Evolutionary conservation across 2,888 invertebrate species (phyloP), one percentile per base, ranked within the genome.

Genomic region (Dryococelus australis): DNA sequence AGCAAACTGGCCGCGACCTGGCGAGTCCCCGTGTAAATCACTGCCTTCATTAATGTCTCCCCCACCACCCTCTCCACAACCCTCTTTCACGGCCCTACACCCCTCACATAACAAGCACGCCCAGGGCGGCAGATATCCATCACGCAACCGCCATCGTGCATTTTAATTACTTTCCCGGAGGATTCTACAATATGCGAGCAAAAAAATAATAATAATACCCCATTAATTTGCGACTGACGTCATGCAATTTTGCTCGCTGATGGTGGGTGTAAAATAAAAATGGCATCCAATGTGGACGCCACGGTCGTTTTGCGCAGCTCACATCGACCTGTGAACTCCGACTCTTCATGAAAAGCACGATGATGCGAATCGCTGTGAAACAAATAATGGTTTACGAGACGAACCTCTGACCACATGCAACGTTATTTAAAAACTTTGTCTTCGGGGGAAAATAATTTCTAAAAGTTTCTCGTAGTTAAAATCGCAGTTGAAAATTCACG

Each of bases 41-140:
- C 83, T 35, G 83, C 83, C 83, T 28, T 83, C 83, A 83, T 83
- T 83, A 83, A 27, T 83, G 83, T 83, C 83, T 28, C 28, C 13
- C 13, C 83, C 28, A 27, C 16, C 80, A 12, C 83, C 83, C 83
- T 28, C 83, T 28, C 83, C 35, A 4, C 35, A 35, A 35, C 35
- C 83, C 83, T 43, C 6, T 65, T 24, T n/a, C 20, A 24, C 65
- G 2, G 16, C 65, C n/a, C 16, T 35, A 35, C 35, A 35, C 20
- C 65, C 65, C 65, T 65, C 1, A 65, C 65, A 65, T 65, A 65
- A 65, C 65, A 65, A 65, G 65, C 65, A 2, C 65, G n/a, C 65
- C 65, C n/a, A 3, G 24, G 65, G 65, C 65, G 65, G 65, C 65
- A 65, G 65, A 65, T 65, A 65, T 65, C 65, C 65, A 65, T 65